Base-by-base conservation (phyloP, 2,797 vertebrate species). In the Florisuga fusca region DNA sequence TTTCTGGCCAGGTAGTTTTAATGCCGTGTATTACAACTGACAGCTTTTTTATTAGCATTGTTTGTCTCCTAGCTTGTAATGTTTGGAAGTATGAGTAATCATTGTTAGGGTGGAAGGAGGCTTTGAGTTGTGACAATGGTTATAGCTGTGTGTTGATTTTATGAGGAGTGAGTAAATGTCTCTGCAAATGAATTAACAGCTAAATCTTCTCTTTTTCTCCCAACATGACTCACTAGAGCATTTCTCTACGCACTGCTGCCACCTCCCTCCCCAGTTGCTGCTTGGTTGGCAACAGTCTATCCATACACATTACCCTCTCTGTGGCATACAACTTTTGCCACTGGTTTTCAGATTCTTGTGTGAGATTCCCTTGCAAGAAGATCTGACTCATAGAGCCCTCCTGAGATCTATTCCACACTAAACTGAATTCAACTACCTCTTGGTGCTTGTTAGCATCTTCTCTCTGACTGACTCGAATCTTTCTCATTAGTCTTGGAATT, bases 61-160 rank as follows among this genome's bases (percentile, higher is more conserved):
- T n/a, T 86, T 85, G 45, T 86, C 48, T 92, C 57, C 31, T 38
- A 79, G 29, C 38, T 75, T 79, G 43, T 76, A 62, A 33, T 53
- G 45, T 90, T 93, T 89, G 55, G 12, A 87, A 84, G n/a, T 45
- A 71, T 62, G 88, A 96, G 72, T 93, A 93, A 89, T 93, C 4
- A 15, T 71, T 6, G 4, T 89, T 82, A 45, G 72, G 33, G 55
- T 73, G 63, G 71, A 82, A 90, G 67, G 63, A 87, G 5, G 22
- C 63, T 94, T 84, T 89, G 81, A 96, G 71, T 92, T 95, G 87
- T 95, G 91, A 82, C 81, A 82, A 79, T 67, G 75, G 26, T 87
- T 90, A 63, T 20, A 92, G 80, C 48, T 82, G 38, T 68, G 74
- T 87, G 34, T 72, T 96, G 67, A 55, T 79, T 96, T 93, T 82